Percentiles rank a stretch among this genome's conserved stretches.
These are phyloP conservation scores for Rhopalosiphum maidis DNA, from an alignment of 1,140 invertebrate genomes.

Conservation along the genomic window DNA sequence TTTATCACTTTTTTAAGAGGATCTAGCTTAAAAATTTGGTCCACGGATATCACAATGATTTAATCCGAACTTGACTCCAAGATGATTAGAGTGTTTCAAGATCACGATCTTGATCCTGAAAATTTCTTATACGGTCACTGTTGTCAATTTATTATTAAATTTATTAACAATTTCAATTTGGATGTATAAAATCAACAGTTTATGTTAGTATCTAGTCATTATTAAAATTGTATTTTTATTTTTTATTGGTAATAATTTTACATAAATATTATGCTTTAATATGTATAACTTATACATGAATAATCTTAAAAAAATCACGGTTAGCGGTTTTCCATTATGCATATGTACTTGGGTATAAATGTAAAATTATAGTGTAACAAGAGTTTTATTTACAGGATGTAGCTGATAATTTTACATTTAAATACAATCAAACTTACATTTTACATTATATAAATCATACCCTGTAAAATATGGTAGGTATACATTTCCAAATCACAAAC, in stretches of 20 bases:
- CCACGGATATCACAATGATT: not conserved
- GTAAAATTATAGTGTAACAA: not conserved
- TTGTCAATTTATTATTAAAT: no score
- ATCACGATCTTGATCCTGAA: not conserved
- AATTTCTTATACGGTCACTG: not conserved
- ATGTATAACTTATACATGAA: not conserved
- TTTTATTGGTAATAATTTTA: not conserved
- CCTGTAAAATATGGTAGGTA: not conserved
- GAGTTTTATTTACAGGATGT: not conserved
- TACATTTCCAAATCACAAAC: not conserved
- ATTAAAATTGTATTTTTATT: not conserved
- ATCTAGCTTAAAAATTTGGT: not conserved
- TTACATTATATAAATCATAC: not conserved
- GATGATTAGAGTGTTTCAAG: not conserved
- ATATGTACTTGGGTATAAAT: not conserved
- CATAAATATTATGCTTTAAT: not conserved
- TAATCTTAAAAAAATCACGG: not conserved
- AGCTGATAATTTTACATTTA: not conserved
- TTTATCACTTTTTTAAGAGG: not conserved
- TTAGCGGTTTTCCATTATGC: not conserved
- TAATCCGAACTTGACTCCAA: not conserved
- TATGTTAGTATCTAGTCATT: not conserved
- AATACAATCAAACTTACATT: not conserved
- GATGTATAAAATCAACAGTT: no score
- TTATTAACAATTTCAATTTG: no score